phyloP scores from a whole-genome alignment of 2,888 invertebrate genomes.

The Antheraea assamensis region DNA sequence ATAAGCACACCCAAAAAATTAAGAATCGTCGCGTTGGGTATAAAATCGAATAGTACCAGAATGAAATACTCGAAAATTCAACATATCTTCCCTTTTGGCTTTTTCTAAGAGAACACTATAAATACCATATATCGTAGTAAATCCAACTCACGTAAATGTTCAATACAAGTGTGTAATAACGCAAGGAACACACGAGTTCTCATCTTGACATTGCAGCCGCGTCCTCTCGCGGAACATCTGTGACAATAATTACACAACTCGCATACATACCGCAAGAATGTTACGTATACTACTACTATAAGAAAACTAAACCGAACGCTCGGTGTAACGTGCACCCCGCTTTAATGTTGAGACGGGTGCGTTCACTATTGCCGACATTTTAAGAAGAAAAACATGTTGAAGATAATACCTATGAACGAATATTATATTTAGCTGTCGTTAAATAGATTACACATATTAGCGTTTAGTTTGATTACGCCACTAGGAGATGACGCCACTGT shows the following conservation, averaged over 20 bases:
- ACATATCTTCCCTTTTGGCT: neutral
- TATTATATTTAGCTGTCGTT: too few relatives aligned
- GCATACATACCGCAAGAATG: neutral
- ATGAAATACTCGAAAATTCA: too few relatives aligned
- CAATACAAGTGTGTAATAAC: neutral
- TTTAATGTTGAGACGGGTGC: conserved; percentile 1
- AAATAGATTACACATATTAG: too few relatives aligned
- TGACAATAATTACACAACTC: conserved; percentile 12
- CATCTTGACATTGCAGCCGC: conserved; percentile 12
- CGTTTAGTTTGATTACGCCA: too few relatives aligned
- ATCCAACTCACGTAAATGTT: neutral
- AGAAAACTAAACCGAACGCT: conserved; percentile 3
- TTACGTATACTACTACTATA: neutral
- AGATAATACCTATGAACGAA: too few relatives aligned
- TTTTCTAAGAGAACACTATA: neutral
- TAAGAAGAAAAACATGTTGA: neutral
- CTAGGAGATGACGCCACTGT: too few relatives aligned
- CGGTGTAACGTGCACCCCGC: neutral
- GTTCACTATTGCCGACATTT: neutral
- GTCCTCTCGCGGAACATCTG: conserved; percentile 10
- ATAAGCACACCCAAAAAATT: too few relatives aligned
- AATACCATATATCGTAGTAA: neutral
- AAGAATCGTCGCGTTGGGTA: too few relatives aligned
- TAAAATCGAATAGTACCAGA: too few relatives aligned
- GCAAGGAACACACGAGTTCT: neutral